phyloP scores from a whole-genome alignment of 2,797 vertebrate species.

The Podarcis siculus region DNA sequence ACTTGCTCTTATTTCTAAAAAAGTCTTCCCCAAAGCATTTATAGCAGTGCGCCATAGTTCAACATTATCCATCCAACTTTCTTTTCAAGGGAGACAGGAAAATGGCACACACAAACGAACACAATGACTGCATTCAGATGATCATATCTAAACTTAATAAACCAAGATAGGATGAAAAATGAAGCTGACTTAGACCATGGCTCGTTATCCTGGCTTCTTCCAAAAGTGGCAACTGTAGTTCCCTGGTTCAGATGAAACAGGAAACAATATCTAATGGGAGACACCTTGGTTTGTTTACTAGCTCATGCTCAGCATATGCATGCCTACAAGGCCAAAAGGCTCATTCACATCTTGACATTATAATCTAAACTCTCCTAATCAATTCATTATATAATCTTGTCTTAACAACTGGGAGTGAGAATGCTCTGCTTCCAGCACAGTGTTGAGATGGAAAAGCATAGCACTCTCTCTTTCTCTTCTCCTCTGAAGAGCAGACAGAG shows the following conservation, averaged over 20 bases:
- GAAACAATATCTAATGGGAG: background rate
- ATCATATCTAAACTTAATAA: background rate
- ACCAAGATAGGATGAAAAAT: background rate
- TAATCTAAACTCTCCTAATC: background rate
- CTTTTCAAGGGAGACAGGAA: background rate
- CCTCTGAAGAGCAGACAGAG: too few species aligned
- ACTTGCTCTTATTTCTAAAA: background rate
- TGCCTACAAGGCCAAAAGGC: background rate
- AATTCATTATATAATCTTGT: background rate
- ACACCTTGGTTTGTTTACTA: background rate
- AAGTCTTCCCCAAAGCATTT: background rate
- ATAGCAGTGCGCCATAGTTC: background rate
- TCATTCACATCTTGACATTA: too few species aligned
- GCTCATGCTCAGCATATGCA: background rate
- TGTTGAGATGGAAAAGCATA: too few species aligned
- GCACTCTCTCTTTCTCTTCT: too few species aligned
- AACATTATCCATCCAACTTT: background rate
- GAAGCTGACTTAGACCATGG: background rate
- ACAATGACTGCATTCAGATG: background rate
- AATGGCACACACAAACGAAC: background rate
- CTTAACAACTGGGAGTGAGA: background rate
- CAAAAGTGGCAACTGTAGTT: background rate
- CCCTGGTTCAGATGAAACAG: background rate
- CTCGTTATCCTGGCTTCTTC: background rate
- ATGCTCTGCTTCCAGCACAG: too few species aligned